Base-by-base conservation (phyloP, 2,797 vertebrate species). In the Acipenser oxyrinchus region DNA sequence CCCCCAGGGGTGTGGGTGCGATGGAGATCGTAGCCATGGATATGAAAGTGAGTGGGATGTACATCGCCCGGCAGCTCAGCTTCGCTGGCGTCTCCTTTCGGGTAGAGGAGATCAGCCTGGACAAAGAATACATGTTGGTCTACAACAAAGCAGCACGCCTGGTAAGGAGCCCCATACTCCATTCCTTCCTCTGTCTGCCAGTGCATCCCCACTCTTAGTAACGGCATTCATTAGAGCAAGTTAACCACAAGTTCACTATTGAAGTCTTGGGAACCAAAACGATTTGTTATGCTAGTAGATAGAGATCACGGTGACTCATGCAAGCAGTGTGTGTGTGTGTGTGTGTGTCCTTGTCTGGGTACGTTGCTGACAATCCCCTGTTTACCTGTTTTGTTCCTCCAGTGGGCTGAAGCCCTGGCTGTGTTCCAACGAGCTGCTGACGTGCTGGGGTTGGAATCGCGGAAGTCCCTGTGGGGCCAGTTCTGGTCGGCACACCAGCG, bases 21-120 rank as follows among this genome's bases (percentile, higher is more conserved):
- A 99, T 99, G 97, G 97, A 99, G 84, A 98, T 99, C 0, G 97
- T 99, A 70, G 96, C 97, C 57, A 99, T 99, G 97, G 97, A 99
- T 79, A 99, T 99, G 97, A 99, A 99, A 78, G 95, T 98, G 77
- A 98, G 95, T 4, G 97, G 97, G 70, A 97, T 98, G 97, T 99
- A 99, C 88, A 99, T 99, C 0, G 97, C 97, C 6, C 88, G 97
- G 75, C 97, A 99, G 87, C 94, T 99, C 78, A 99, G 97, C 83
- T 99, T 99, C 84, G 92, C 94, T 0, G 97, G 97, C 1, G 96
- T 99, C 64, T 94, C 95, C 52, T 99, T 99, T 88, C 88, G 90
- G 62, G 93, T 99, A 0, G 96, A 98, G 82, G 97, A 99, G 86
- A 99, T 99, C 78, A 89, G 89, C 0, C 85, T 99, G 80, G 90